Conservation (phyloP, 30 jellyfish, hydroid and myxozoan genomes). For the Hydractinia symbiolongicarpus region DNA sequence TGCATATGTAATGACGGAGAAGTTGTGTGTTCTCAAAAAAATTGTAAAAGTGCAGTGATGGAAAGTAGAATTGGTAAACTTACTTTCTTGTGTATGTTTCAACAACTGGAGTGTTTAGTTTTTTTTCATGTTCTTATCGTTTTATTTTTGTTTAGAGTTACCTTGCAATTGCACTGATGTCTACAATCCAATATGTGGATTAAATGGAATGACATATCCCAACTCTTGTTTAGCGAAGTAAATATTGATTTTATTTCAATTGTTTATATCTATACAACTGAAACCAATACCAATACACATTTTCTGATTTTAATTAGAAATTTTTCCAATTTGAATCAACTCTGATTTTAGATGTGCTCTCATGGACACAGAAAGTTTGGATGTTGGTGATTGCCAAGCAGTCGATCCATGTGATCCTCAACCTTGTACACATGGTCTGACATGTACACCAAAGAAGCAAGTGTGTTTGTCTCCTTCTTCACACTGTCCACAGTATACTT, state of each 20-base stretch:
- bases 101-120: neutral
- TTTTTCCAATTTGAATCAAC: neutral
- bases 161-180: conserved; percentile 43
- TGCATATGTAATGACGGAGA: conserved; percentile 75
- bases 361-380: neutral
- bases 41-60: neutral
- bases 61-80: conserved; percentile 3
- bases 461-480: conserved; percentile 41
- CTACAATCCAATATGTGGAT: conserved; percentile 73
- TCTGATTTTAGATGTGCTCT: conserved; percentile 24
- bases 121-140: neutral
- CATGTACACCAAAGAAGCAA: conserved; percentile 59
- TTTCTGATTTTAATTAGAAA: no score
- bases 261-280: no score
- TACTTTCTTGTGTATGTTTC: neutral
- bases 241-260: neutral
- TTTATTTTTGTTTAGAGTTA: conserved; percentile 6
- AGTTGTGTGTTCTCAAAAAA: conserved; percentile 48
- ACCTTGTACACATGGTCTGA: conserved; percentile 28
- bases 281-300: no score
- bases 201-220: conserved; percentile 77
- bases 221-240: conserved; percentile 80
- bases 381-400: conserved; percentile 45
- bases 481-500: conserved; percentile 69
- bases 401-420: conserved; percentile 41